A percentile compares a stretch with the other conserved stretches of the same genome.
These are phyloP conservation scores for Chloropsis hardwickii DNA, from an alignment of 2,113 vertebrate genomes.

Conservation along the genomic window DNA sequence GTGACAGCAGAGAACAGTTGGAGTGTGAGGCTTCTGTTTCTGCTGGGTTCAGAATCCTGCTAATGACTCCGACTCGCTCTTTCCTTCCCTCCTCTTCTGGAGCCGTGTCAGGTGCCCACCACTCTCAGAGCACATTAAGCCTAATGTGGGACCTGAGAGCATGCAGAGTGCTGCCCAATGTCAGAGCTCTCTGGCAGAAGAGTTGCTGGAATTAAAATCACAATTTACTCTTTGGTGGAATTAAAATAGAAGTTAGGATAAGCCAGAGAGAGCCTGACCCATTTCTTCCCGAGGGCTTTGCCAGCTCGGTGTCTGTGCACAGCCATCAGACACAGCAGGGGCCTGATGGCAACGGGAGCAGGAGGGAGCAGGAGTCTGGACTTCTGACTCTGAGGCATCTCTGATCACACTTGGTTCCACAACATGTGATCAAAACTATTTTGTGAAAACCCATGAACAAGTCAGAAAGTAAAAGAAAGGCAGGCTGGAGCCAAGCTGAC, in stretches of 20 bases:
- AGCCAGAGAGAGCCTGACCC: rapidly evolving
- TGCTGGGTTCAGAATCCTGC: not conserved
- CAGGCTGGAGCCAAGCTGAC: not conserved
- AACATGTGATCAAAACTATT: not conserved
- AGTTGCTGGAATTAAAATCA: not conserved
- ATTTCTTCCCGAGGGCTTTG: not conserved
- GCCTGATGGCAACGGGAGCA: not conserved
- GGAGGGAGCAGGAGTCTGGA: not conserved
- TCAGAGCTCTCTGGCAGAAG: not conserved
- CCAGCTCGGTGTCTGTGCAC: rapidly evolving
- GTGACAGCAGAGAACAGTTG: slow-evolving; percentile 6
- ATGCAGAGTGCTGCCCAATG: not conserved
- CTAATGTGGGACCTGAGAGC: not conserved
- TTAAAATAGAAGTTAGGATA: not conserved
- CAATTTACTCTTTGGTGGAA: not conserved
- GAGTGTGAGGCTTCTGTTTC: not conserved
- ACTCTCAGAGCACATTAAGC: not conserved
- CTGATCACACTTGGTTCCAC: not conserved
- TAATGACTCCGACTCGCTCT: not conserved
- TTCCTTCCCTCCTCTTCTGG: not conserved
- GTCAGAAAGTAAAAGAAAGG: not conserved
- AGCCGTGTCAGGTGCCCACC: not conserved
- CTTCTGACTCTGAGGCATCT: not conserved
- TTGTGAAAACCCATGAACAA: not conserved
- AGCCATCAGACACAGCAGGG: rapidly evolving